Conservation (phyloP, 2,113 vertebrate genomes). For the Toxostoma redivivum region DNA sequence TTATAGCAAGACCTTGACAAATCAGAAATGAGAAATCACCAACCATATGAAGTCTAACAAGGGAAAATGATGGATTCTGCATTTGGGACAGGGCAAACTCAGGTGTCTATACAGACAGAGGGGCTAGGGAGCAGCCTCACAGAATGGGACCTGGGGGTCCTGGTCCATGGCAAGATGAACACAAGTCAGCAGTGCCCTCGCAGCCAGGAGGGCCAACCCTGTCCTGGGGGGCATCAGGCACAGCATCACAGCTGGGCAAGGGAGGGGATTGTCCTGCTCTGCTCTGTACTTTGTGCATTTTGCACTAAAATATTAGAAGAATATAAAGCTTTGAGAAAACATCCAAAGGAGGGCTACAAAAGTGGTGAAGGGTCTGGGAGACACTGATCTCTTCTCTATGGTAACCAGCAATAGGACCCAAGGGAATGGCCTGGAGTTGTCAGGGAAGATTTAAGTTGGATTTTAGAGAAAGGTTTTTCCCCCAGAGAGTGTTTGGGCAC, state of each 20-base stretch:
- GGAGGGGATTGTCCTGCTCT: neutral
- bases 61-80: neutral
- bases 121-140: accelerated
- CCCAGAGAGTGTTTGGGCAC: accelerated
- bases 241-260: accelerated
- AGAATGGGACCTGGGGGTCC: neutral
- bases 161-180: neutral
- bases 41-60: neutral
- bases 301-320: neutral
- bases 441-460: neutral
- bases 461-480: neutral
- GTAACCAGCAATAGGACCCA: neutral
- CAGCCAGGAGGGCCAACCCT: accelerated
- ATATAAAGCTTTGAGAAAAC: neutral
- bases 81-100: neutral
- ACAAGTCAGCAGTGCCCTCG: accelerated
- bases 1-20: neutral
- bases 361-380: neutral
- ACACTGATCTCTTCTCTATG: neutral
- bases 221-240: neutral
- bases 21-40: neutral
- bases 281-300: neutral
- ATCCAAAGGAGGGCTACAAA: neutral
- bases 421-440: neutral
- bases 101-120: no score